Evolutionary conservation across 2,113 vertebrate genomes (phyloP), one percentile per base, ranked within the genome.

Genomic region (Osmerus eperlanus): DNA sequence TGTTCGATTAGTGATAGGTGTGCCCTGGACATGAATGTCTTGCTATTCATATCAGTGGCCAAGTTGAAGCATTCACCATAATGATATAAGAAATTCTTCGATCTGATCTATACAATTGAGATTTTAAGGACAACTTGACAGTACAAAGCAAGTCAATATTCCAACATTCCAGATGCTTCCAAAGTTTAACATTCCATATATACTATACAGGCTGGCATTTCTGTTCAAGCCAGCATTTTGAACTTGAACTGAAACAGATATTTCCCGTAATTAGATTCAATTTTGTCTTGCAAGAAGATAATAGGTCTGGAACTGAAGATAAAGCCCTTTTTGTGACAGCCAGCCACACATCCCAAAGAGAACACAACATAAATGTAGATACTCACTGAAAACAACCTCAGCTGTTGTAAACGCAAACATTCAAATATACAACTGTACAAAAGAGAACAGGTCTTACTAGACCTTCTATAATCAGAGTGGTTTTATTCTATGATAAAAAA

Each of bases 261-360:
- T 79, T 81, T 81, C 29, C 51, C 5, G 73, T 70, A 21, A 77
- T 79, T 80, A 70, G 63, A 67, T 71, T 81, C 67, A 54, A 71
- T 71, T 78, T 71, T 76, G 58, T 82, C 64, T 21, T 28, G 54
- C 59, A 36, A 73, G 54, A 52, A 61, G 74, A 82, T 79, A 85
- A 71, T 76, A 70, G 70, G 84, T 76, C 78, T 80, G 83, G 82
- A 87, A 68, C 72, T 87, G 83, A 85, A 85, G 83, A 87, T 66
- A 64, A 78, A 87, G 89, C 86, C 87, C 87, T 85, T 90, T 84
- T 84, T 74, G 67, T 79, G 72, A 86, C 78, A 80, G 78, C 71
- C 74, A 67, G 80, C 66, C 80, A 79, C 77, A 79, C 75, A 83
- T 85, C 71, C 73, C 78, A 8, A 86, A 73, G 59, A 74, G 76